A percentile compares a stretch with the other conserved stretches of the same genome.
Conservation (phyloP, 1,140 invertebrate species). For the Calliphora vicina region DNA sequence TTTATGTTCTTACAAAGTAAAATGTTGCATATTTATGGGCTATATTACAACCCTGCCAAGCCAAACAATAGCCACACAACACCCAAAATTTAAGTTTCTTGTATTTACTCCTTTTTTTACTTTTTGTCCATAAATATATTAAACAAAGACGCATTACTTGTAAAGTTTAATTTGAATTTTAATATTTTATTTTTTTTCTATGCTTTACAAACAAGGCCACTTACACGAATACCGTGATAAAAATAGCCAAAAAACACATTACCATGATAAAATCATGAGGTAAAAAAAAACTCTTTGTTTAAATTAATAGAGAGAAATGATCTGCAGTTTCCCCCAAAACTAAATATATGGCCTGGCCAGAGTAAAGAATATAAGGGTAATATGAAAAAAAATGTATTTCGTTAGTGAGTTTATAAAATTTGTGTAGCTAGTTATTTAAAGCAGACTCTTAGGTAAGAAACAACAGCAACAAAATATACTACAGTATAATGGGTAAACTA, state of each 20-base stretch:
- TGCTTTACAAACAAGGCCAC: not conserved
- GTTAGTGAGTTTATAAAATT: too few species aligned
- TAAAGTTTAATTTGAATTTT: constrained; percentile 8
- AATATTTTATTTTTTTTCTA: constrained; percentile 1
- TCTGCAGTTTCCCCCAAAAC: not conserved
- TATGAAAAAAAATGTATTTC: too few species aligned
- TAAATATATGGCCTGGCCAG: not conserved
- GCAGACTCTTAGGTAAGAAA: not conserved
- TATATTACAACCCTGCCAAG: not conserved
- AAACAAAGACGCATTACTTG: not conserved
- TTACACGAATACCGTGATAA: not conserved
- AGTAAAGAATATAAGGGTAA: too few species aligned
- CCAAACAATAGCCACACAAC: not conserved
- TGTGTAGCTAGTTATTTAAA: not conserved
- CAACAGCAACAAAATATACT: too few species aligned
- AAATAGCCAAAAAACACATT: too few species aligned
- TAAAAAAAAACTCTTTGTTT: not conserved
- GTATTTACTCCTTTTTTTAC: not conserved
- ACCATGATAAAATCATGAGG: not conserved
- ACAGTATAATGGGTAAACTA: too few species aligned
- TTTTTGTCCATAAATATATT: not conserved
- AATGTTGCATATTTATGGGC: not conserved
- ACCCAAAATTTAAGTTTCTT: too few species aligned
- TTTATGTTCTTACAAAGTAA: too few species aligned
- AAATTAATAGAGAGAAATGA: not conserved